Conservation (phyloP, 2,113 vertebrate species). For the Tyrannus savana region DNA sequence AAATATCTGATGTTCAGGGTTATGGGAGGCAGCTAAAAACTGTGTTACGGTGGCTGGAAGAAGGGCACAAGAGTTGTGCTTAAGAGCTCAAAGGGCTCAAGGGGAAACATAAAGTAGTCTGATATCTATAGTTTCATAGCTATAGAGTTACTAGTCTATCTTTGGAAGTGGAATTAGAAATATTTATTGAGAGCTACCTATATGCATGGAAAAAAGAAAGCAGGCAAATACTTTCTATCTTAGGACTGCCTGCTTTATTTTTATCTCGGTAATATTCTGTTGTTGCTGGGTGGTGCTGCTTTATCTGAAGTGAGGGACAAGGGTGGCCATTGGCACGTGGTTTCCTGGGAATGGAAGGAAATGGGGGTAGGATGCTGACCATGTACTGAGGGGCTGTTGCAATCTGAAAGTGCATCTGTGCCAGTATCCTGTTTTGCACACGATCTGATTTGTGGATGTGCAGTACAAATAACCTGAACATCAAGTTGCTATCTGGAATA, state of each 20-base stretch:
- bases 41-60: background rate
- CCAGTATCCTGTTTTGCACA: background rate
- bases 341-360: conserved; percentile 60
- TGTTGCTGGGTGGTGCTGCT: conserved; percentile 52
- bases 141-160: conserved; percentile 36
- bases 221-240: conserved; percentile 9
- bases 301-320: conserved; percentile 18
- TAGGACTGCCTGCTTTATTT: conserved; percentile 48
- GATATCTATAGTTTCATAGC: background rate
- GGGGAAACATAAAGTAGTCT: background rate
- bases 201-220: conserved; percentile 24
- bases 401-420: conserved; percentile 1
- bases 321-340: conserved; percentile 12
- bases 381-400: background rate
- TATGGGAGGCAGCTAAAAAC: background rate
- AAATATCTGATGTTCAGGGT: background rate
- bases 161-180: conserved; percentile 36
- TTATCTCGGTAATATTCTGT: conserved; percentile 40
- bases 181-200: conserved; percentile 4
- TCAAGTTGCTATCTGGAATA: background rate
- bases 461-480: background rate
- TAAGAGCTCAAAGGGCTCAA: background rate
- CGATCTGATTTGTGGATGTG: background rate
- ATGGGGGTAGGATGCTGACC: conserved; percentile 24
- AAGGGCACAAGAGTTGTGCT: background rate